These are phyloP conservation scores for Columbina picui DNA, from an alignment of 2,113 vertebrate genomes.

Conservation along the genomic window DNA sequence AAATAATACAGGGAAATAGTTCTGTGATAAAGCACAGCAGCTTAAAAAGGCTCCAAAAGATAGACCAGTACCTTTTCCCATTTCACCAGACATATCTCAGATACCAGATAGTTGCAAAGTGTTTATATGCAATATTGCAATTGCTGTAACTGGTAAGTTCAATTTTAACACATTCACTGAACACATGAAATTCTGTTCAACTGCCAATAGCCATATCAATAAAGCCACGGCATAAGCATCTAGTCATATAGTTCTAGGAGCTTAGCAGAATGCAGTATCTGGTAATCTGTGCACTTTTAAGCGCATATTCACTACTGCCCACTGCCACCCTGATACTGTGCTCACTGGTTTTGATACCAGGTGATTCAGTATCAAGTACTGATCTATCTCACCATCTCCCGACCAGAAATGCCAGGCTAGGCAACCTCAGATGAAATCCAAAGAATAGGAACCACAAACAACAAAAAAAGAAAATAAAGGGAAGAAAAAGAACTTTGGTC, in stretches of 20 bases:
- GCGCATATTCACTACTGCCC: conserved; percentile 63
- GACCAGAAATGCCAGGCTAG: conserved; percentile 84
- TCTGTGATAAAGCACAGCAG: background rate
- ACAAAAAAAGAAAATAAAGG: conserved; percentile 72
- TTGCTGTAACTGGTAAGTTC: background rate
- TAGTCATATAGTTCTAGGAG: background rate
- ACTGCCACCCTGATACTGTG: conserved; percentile 75
- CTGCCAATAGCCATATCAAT: background rate
- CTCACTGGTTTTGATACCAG: conserved; percentile 65
- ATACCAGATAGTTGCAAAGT: conserved; percentile 84
- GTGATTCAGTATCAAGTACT: conserved; percentile 81
- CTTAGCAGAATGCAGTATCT: conserved; percentile 77
- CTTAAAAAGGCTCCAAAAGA: conserved; percentile 80
- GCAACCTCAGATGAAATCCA: conserved; percentile 86
- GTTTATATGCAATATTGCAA: background rate
- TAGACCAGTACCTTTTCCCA: conserved; percentile 84
- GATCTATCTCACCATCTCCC: conserved; percentile 82
- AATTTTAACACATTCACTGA: conserved; percentile 28
- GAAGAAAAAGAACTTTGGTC: conserved; percentile 80
- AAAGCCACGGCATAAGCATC: conserved; percentile 23
- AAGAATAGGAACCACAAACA: conserved; percentile 84
- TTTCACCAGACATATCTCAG: conserved; percentile 71
- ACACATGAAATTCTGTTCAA: background rate
- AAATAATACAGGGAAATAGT: background rate
- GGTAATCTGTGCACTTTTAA: conserved; percentile 80